These are phyloP conservation scores for Acromyrmex charruanus DNA, from an alignment of 1,140 invertebrate species.

Conservation along the genomic window DNA sequence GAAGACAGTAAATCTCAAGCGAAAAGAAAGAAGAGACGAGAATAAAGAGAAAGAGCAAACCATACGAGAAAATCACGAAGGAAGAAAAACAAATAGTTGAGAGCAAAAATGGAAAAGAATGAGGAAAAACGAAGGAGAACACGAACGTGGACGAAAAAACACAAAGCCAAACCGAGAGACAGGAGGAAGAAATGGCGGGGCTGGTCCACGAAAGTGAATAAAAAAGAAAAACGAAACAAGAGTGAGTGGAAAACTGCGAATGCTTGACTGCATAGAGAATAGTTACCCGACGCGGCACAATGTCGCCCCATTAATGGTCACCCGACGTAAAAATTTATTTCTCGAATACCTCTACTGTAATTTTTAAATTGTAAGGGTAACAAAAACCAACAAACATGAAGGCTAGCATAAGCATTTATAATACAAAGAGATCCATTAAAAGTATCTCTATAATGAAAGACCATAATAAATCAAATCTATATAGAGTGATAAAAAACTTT, in stretches of 20 bases:
- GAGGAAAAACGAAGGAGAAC: conserved; percentile 25
- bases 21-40: background rate
- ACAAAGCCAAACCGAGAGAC: conserved; percentile 32
- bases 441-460: background rate
- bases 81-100: conserved; percentile 46
- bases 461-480: background rate
- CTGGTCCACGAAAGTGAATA: conserved; percentile 37
- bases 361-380: conserved; percentile 35
- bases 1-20: conserved; percentile 50
- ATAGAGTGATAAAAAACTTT: no score
- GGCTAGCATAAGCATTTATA: background rate
- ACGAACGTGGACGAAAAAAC: background rate
- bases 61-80: conserved; percentile 51
- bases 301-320: conserved; percentile 54
- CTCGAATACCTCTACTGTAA: background rate
- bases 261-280: conserved; percentile 61
- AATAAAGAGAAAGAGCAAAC: conserved; percentile 37
- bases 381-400: conserved; percentile 34
- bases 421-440: background rate
- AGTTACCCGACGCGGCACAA: conserved; percentile 52
- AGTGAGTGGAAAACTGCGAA: conserved; percentile 44
- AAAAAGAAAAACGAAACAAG: conserved; percentile 49
- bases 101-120: conserved; percentile 56
- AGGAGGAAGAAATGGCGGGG: conserved; percentile 38
- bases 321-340: conserved; percentile 53